These are phyloP conservation scores for Luscinia megarhynchos DNA, from an alignment of 2,797 vertebrate species.

Conservation along the genomic window DNA sequence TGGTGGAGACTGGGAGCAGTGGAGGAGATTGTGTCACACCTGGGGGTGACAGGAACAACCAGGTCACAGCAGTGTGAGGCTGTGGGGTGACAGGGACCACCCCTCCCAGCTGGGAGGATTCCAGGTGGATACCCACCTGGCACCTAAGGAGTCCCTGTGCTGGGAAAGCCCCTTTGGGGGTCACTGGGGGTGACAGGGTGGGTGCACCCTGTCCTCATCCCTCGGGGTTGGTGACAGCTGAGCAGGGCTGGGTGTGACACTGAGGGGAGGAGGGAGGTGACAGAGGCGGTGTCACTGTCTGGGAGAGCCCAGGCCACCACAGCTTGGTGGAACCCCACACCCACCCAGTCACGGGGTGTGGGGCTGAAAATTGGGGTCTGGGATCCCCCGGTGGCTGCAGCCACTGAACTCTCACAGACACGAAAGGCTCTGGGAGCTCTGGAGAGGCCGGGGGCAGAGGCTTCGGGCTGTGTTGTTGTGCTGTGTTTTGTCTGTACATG, in stretches of 20 bases:
- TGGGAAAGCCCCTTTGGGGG: background rate
- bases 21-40: rapidly evolving
- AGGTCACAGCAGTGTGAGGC: rapidly evolving
- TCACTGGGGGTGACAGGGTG: rapidly evolving
- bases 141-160: too few species aligned
- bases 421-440: slow-evolving; percentile 74
- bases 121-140: background rate
- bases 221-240: background rate
- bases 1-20: background rate
- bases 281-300: background rate
- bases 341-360: rapidly evolving
- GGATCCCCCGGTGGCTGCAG: background rate
- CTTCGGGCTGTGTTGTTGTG: slow-evolving; percentile 72
- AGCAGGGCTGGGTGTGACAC: background rate
- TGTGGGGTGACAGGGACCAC: background rate
- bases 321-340: rapidly evolving
- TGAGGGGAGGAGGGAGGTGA: background rate
- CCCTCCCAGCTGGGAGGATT: rapidly evolving
- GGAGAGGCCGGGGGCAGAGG: slow-evolving; percentile 46
- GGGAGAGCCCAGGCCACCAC: background rate
- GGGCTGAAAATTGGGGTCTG: rapidly evolving
- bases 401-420: slow-evolving; percentile 76
- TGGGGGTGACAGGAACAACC: background rate
- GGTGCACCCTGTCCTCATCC: background rate
- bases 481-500: slow-evolving; percentile 80